Percentiles rank a stretch among this genome's conserved stretches.
Evolutionary conservation across 1,140 invertebrate species (phyloP).

Genomic region (Drosophila pandora): DNA sequence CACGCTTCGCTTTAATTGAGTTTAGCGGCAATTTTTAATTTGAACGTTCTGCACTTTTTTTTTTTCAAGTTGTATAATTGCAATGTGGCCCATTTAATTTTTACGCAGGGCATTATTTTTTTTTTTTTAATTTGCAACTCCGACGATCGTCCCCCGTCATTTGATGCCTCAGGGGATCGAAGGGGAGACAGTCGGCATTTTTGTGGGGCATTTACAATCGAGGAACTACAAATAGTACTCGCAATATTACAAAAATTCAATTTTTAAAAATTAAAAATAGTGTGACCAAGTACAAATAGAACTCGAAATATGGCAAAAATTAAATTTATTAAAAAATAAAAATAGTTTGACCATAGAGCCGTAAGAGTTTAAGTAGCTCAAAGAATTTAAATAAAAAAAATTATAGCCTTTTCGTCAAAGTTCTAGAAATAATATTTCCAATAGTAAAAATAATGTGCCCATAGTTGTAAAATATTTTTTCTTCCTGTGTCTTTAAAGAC

Average conservation of each 20-base stretch:
- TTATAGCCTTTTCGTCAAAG: no score
- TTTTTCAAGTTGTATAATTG: slow-evolving; percentile 67
- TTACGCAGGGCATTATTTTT: slow-evolving; percentile 57
- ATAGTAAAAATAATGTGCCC: not conserved
- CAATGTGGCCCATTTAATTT: slow-evolving; percentile 74
- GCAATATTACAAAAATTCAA: no score
- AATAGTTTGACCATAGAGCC: no score
- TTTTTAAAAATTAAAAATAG: not conserved
- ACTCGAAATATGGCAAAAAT: no score
- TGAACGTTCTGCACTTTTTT: slow-evolving; percentile 67
- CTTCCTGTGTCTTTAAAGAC: no score
- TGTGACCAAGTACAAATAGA: no score
- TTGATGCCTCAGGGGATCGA: slow-evolving; percentile 15
- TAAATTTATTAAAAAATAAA: no score
- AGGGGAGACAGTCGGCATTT: slow-evolving; percentile 12
- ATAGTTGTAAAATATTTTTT: not conserved
- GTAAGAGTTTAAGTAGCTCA: no score
- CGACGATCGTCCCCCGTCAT: slow-evolving; percentile 18
- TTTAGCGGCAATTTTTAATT: slow-evolving; percentile 77
- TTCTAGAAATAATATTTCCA: no score
- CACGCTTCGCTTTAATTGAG: slow-evolving; percentile 56
- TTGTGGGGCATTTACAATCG: slow-evolving; percentile 5
- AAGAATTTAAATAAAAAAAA: no score
- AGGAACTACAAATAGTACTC: not conserved
- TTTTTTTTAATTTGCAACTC: slow-evolving; percentile 57